phyloP scores from a whole-genome alignment of 2,888 invertebrate genomes.

The Epistrophella euchroma region DNA sequence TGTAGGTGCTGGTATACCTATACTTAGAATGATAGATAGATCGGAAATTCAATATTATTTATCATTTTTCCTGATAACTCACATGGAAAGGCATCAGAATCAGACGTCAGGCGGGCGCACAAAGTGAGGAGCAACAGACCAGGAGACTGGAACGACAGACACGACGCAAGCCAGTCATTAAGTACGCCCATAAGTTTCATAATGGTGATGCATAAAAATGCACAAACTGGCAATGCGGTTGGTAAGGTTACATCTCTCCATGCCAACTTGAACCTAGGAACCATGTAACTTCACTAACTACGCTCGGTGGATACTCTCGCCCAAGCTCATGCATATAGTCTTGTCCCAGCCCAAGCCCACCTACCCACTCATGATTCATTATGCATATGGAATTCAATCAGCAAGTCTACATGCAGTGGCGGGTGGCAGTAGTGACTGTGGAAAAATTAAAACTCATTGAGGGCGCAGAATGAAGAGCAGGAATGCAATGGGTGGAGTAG shows the following conservation, averaged over 20 bases:
- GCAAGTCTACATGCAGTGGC: constrained; percentile 68
- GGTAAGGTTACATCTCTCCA: constrained; percentile 57
- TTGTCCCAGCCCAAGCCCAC: constrained; percentile 25
- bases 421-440: constrained; percentile 63
- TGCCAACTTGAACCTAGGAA: constrained; percentile 61
- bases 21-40: constrained; percentile 60
- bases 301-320: not conserved
- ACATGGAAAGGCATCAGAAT: constrained; percentile 49
- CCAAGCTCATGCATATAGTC: constrained; percentile 3
- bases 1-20: constrained; percentile 70
- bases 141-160: constrained; percentile 36
- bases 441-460: constrained; percentile 74
- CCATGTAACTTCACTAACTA: constrained; percentile 52
- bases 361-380: constrained; percentile 72
- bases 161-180: constrained; percentile 76
- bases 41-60: constrained; percentile 73
- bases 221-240: constrained; percentile 74
- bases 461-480: constrained; percentile 73
- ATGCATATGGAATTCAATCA: constrained; percentile 76
- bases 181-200: constrained; percentile 77
- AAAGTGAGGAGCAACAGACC: constrained; percentile 29
- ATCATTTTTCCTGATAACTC: constrained; percentile 73
- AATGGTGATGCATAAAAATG: constrained; percentile 75
- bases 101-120: constrained; percentile 14
- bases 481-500: constrained; percentile 16